Percentiles rank a stretch among this genome's conserved stretches.
Evolutionary conservation across 2,113 vertebrate species (phyloP).

Genomic region (Grammomys dolichurus): DNA sequence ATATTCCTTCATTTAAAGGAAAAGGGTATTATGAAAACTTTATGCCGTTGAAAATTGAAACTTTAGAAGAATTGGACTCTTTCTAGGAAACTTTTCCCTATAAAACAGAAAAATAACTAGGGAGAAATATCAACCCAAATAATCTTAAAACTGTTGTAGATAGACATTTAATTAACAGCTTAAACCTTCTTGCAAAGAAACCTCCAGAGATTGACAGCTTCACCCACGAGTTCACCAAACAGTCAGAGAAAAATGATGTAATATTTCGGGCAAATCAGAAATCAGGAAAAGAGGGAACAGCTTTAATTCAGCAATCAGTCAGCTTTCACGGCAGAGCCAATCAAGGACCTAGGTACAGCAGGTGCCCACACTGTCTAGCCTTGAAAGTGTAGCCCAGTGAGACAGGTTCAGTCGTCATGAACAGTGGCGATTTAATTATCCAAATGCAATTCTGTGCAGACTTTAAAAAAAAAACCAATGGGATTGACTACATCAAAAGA

Average conservation of each 20-base stretch:
- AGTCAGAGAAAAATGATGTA: background rate
- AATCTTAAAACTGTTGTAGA: background rate
- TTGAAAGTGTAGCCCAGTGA: background rate
- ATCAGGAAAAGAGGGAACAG: background rate
- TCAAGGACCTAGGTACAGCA: background rate
- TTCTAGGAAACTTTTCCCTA: background rate
- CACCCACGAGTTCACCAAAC: background rate
- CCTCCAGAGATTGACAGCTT: background rate
- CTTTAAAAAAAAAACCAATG: conserved; percentile 1
- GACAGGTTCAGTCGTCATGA: background rate
- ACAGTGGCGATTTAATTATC: background rate
- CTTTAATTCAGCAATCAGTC: background rate
- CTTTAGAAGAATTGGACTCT: background rate
- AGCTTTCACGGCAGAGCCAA: background rate
- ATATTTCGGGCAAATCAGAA: background rate
- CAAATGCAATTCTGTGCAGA: background rate
- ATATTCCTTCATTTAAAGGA: background rate
- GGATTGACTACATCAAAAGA: background rate
- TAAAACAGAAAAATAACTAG: background rate
- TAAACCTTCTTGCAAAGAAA: background rate
- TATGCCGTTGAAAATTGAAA: background rate
- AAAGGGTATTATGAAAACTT: background rate
- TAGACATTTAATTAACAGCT: background rate
- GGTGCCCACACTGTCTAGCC: background rate
- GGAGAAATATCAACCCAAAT: background rate